phyloP scores from a whole-genome alignment of 2,797 vertebrate genomes.

The Furcifer pardalis region DNA sequence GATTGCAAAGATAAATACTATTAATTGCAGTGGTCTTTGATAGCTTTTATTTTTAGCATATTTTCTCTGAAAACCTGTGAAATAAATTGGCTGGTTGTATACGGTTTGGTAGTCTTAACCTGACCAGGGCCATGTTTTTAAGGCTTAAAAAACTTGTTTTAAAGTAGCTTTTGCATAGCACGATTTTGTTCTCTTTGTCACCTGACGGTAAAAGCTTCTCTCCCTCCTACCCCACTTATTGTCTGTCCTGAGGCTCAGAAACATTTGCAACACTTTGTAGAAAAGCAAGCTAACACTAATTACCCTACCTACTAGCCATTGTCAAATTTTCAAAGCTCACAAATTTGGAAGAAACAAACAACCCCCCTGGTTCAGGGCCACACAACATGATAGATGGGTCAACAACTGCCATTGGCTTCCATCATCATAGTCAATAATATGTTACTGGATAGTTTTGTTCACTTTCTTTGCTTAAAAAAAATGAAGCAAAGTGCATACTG shows the following conservation, averaged over 20 bases:
- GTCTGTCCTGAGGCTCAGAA: background rate
- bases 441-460: too few relatives aligned
- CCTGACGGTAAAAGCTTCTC: background rate
- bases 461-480: background rate
- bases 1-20: background rate
- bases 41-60: background rate
- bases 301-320: background rate
- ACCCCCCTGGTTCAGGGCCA: background rate
- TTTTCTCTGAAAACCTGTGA: background rate
- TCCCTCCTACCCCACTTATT: background rate
- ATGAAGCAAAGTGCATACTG: background rate
- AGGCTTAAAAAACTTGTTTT: background rate
- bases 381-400: background rate
- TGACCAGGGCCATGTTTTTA: background rate
- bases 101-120: background rate
- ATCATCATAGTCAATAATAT: background rate
- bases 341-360: background rate
- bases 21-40: background rate
- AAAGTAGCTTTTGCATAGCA: background rate
- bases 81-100: background rate
- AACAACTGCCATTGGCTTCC: background rate
- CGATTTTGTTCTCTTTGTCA: background rate
- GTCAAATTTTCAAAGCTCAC: background rate
- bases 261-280: background rate
- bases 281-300: background rate